phyloP scores from a whole-genome alignment of 2,888 invertebrate species.

The Sussaba pulchella region DNA sequence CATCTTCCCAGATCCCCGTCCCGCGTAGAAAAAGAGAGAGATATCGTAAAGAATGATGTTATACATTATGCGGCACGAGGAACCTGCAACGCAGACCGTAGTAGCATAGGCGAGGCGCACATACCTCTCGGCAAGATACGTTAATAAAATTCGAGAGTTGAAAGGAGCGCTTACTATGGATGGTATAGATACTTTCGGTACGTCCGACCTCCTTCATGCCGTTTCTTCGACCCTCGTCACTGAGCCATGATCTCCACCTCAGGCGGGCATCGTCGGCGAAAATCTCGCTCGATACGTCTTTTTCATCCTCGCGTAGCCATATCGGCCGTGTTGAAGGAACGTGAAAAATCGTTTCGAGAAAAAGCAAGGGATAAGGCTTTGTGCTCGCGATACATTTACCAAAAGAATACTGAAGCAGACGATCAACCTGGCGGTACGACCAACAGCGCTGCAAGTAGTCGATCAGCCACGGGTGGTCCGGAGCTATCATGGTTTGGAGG shows the following conservation, averaged over 20 bases:
- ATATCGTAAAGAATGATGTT: conserved; percentile 83
- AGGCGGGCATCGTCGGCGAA: conserved; percentile 75
- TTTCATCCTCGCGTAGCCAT: conserved; percentile 20
- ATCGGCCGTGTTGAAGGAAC: conserved; percentile 9
- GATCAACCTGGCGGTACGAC: neutral
- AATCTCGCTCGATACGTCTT: conserved; percentile 55
- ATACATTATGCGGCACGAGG: conserved; percentile 81
- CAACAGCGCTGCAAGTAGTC: neutral
- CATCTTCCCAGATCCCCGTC: conserved; percentile 40
- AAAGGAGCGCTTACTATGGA: conserved; percentile 70
- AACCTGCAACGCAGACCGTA: conserved; percentile 55
- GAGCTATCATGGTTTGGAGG: no score
- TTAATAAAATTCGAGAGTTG: conserved; percentile 81
- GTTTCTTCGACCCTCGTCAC: conserved; percentile 43
- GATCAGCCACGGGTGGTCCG: no score
- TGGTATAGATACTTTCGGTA: conserved; percentile 73
- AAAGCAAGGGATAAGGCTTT: conserved; percentile 27
- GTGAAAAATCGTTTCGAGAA: conserved; percentile 43
- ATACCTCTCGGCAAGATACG: conserved; percentile 67
- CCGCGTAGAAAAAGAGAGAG: conserved; percentile 71
- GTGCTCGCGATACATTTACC: conserved; percentile 54
- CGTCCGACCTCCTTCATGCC: conserved; percentile 67
- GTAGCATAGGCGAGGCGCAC: conserved; percentile 69
- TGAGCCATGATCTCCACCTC: conserved; percentile 67
- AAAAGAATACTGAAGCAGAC: neutral